Percentiles rank a stretch among this genome's conserved stretches.
Conservation (phyloP, 2,797 vertebrate genomes). For the Acanthurus lineatus region DNA sequence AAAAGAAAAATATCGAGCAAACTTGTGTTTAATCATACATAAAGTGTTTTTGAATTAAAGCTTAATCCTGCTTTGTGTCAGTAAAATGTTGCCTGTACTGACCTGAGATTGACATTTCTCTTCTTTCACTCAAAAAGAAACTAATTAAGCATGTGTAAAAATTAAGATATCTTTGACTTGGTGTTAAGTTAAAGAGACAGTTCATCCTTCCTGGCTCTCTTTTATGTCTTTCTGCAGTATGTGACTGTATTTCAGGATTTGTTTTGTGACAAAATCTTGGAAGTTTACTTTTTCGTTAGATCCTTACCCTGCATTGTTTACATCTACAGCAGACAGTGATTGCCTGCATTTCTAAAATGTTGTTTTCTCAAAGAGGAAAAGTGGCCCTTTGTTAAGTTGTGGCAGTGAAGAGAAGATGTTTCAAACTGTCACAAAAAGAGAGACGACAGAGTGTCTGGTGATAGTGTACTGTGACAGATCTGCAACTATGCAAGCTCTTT, state of each 20-base stretch:
- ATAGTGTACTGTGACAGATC: constrained; percentile 30
- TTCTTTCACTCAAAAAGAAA: not conserved
- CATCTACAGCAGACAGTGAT: constrained; percentile 12
- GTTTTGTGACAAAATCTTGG: constrained; percentile 15
- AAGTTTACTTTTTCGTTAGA: constrained; percentile 14
- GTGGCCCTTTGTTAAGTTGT: constrained; percentile 1
- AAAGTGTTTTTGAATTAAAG: no score
- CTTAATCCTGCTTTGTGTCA: no score
- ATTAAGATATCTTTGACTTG: not conserved
- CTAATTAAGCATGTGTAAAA: not conserved
- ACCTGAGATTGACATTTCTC: not conserved
- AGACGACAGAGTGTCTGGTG: constrained; percentile 1
- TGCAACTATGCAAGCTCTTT: constrained; percentile 19
- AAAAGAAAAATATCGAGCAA: no score
- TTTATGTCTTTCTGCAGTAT: not conserved
- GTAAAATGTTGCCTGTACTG: not conserved
- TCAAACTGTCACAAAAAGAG: constrained; percentile 19
- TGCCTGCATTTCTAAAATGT: not conserved
- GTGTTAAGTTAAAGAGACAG: not conserved
- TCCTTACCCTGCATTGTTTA: constrained; percentile 21
- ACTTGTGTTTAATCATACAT: no score
- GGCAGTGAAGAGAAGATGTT: constrained; percentile 28
- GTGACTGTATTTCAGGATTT: constrained; percentile 15
- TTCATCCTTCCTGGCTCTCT: rapidly evolving
- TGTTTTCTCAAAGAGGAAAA: constrained; percentile 12